Evolutionary conservation across 2,888 invertebrate species (phyloP).

Genomic region (Lasioglossum lativentre): DNA sequence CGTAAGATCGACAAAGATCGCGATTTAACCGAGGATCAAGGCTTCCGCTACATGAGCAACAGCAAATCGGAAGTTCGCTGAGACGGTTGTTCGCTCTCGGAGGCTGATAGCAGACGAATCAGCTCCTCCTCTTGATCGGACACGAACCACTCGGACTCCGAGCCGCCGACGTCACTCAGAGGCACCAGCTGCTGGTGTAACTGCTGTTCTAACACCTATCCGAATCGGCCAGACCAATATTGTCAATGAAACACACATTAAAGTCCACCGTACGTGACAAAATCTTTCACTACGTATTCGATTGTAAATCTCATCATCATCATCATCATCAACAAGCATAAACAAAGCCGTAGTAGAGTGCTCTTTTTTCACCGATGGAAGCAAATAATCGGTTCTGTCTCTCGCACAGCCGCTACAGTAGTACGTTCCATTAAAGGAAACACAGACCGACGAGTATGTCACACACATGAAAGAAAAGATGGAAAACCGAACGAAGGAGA

Average conservation of each 20-base stretch:
- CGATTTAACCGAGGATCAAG: slow-evolving; percentile 2
- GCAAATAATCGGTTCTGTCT: slow-evolving; percentile 50
- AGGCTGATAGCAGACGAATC: slow-evolving; percentile 89
- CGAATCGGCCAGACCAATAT: slow-evolving; percentile 80
- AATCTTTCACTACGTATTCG: slow-evolving; percentile 40
- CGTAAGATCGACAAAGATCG: slow-evolving; percentile 4
- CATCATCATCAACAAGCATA: slow-evolving; percentile 40
- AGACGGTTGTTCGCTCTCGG: slow-evolving; percentile 80
- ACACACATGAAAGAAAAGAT: slow-evolving; percentile 57
- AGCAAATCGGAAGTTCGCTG: slow-evolving; percentile 80
- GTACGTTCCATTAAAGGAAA: slow-evolving; percentile 41
- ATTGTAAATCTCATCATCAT: slow-evolving; percentile 52
- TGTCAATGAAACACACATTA: slow-evolving; percentile 78
- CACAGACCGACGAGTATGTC: slow-evolving; percentile 60
- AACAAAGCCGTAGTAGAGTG: slow-evolving; percentile 41
- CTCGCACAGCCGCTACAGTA: slow-evolving; percentile 53
- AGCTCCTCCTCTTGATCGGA: slow-evolving; percentile 93
- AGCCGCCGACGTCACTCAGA: slow-evolving; percentile 85
- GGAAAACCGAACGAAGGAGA: slow-evolving; percentile 55
- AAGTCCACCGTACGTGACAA: slow-evolving; percentile 77
- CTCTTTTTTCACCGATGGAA: slow-evolving; percentile 36
- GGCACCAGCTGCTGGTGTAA: slow-evolving; percentile 81
- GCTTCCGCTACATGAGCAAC: slow-evolving; percentile 77
- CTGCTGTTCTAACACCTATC: slow-evolving; percentile 82
- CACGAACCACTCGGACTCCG: slow-evolving; percentile 91